Conservation (phyloP, 2,113 vertebrate species). For the Calypte anna region DNA sequence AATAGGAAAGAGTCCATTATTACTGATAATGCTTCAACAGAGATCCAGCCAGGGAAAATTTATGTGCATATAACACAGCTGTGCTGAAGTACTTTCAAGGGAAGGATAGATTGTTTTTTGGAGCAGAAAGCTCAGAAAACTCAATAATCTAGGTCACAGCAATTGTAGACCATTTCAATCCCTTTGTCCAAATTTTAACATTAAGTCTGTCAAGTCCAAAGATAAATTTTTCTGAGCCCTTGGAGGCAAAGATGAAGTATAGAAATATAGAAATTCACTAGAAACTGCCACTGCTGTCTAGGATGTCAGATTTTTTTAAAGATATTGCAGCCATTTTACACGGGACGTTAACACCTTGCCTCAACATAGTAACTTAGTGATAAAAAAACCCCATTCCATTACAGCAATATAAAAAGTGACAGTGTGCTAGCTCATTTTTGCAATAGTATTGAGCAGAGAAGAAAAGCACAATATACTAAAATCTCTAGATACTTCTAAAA, state of each 20-base stretch:
- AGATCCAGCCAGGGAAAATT: background rate
- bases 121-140: slow-evolving; percentile 23
- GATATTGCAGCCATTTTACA: slow-evolving; percentile 16
- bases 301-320: slow-evolving; percentile 20
- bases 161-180: background rate
- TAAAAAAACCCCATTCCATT: slow-evolving; percentile 22
- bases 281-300: background rate
- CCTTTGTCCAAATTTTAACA: background rate
- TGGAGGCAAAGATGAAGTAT: background rate
- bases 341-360: slow-evolving; percentile 20
- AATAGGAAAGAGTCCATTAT: background rate
- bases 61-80: background rate
- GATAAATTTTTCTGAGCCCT: background rate
- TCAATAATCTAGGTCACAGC: background rate
- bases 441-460: background rate
- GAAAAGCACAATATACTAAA: slow-evolving; percentile 1
- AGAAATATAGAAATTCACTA: background rate
- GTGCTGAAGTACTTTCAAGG: background rate
- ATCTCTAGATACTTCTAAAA: slow-evolving; percentile 9
- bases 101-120: background rate
- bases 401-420: background rate
- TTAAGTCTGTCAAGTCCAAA: background rate
- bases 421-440: slow-evolving; percentile 11
- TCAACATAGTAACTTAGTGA: background rate
- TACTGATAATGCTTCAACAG: slow-evolving; percentile 13